Conservation (phyloP, 2,113 vertebrate genomes). For the Labeo catla region DNA sequence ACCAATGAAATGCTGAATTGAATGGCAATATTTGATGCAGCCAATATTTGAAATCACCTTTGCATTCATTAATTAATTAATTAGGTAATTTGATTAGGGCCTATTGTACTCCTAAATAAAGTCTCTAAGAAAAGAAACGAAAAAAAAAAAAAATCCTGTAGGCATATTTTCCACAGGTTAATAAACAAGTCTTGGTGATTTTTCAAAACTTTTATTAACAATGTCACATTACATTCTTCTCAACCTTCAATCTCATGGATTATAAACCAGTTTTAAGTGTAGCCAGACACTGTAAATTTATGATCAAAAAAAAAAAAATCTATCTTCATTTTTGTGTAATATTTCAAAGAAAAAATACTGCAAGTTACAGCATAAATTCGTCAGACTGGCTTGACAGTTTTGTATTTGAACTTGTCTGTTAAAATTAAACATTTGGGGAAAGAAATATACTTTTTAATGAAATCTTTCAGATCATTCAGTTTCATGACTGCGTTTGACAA, state of each 20-base stretch:
- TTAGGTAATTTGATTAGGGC: too few relatives aligned
- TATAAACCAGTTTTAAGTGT: conserved; percentile 20
- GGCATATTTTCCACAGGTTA: not conserved
- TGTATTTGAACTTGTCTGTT: not conserved
- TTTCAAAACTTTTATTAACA: conserved; percentile 43
- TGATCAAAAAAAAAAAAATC: not conserved
- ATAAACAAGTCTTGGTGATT: not conserved
- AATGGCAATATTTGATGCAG: not conserved
- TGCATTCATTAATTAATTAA: too few relatives aligned
- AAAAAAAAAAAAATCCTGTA: too few relatives aligned
- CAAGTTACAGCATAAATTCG: not conserved
- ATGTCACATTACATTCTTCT: conserved; percentile 68
- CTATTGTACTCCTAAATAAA: too few relatives aligned
- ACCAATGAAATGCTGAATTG: not conserved
- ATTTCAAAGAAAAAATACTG: not conserved
- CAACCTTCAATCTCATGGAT: conserved; percentile 22
- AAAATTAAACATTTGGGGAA: conserved; percentile 2
- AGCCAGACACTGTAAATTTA: conserved; percentile 25
- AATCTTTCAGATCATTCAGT: not conserved
- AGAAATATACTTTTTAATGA: not conserved
- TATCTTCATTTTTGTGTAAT: not conserved
- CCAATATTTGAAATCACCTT: not conserved
- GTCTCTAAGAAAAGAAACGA: too few relatives aligned
- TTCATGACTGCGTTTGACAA: not conserved
- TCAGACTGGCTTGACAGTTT: not conserved